Conservation (phyloP, 2,113 vertebrate genomes). For the Sus scrofa region T2T-Sscrofa CM000829.6:30084001-30084500, state of each 20-base stretch:
- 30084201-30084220: neutral
- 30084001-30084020: neutral
- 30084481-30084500: neutral
- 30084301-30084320: neutral
- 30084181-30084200: rapidly evolving
- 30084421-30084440: neutral
- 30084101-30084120: slow-evolving; percentile 39
- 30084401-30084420: neutral
- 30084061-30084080: neutral
- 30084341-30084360: rapidly evolving
- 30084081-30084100: neutral
- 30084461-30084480: neutral
- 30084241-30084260: rapidly evolving
- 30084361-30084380: neutral
- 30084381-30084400: neutral
- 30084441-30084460: neutral
- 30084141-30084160: slow-evolving; percentile 56
- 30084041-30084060: neutral
- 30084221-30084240: neutral
- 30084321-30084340: neutral
- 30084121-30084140: slow-evolving; percentile 36
- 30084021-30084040: neutral
- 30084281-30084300: neutral
- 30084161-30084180: neutral
- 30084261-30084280: neutral